Evolutionary conservation across 2,888 invertebrate species (phyloP).

Genomic region (Neria commutata): DNA sequence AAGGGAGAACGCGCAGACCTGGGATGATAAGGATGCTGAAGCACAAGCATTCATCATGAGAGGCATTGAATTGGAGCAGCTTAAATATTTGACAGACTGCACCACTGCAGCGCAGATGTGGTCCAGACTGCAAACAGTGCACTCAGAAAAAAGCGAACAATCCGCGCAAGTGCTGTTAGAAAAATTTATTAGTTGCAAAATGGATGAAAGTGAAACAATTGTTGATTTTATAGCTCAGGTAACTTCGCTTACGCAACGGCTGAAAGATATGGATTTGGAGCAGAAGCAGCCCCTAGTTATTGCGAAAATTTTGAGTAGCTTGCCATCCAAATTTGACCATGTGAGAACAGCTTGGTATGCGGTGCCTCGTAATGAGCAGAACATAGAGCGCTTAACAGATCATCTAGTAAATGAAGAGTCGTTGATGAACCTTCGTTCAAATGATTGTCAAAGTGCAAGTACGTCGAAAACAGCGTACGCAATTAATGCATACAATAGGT

Average conservation of each 20-base stretch:
- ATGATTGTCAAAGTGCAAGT: background rate
- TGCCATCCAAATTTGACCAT: conserved; percentile 28
- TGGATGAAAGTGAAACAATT: conserved; percentile 23
- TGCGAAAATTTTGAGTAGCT: conserved; percentile 22
- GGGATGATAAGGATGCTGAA: conserved; percentile 28
- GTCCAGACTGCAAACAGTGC: conserved; percentile 27
- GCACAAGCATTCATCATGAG: conserved; percentile 27
- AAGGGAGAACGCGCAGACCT: conserved; percentile 2
- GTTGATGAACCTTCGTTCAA: conserved; percentile 19
- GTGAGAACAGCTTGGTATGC: conserved; percentile 33
- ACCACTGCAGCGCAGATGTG: conserved; percentile 28
- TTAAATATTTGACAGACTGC: conserved; percentile 29
- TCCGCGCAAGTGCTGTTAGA: conserved; percentile 29
- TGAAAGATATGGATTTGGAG: conserved; percentile 29
- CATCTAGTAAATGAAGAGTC: conserved; percentile 26
- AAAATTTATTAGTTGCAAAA: conserved; percentile 29
- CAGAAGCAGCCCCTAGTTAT: conserved; percentile 25
- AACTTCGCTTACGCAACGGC: conserved; percentile 23
- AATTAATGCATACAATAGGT: no score
- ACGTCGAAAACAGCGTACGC: conserved; percentile 7
- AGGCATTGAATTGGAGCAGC: conserved; percentile 23
- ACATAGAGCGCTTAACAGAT: conserved; percentile 24
- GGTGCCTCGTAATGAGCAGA: conserved; percentile 22
- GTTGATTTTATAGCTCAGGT: conserved; percentile 27
- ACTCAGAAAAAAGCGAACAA: conserved; percentile 30